Evolutionary conservation across 2,113 vertebrate genomes (phyloP).

Genomic region (Nerophis ophidion): DNA sequence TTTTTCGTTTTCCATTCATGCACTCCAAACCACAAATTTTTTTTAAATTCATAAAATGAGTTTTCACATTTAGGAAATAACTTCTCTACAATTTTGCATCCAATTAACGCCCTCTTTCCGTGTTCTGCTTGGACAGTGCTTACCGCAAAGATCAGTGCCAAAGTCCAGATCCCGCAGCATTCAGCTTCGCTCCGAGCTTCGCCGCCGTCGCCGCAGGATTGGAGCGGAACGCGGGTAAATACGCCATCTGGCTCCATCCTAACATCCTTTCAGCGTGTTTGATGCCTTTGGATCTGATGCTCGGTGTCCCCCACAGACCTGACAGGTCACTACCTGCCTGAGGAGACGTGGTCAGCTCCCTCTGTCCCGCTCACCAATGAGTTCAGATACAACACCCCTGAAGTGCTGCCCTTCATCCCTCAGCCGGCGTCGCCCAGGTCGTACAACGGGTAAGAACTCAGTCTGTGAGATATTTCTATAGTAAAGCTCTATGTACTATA

Average conservation of each 20-base stretch:
- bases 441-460: constrained; percentile 75
- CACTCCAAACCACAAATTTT: not conserved
- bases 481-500: too few species aligned
- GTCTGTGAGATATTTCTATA: not conserved
- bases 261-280: constrained; percentile 25
- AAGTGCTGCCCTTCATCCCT: constrained; percentile 70
- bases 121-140: constrained; percentile 55
- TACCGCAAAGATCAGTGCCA: constrained; percentile 66
- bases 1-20: not conserved
- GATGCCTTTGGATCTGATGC: not conserved
- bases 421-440: constrained; percentile 67
- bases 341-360: constrained; percentile 82
- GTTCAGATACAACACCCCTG: constrained; percentile 84
- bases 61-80: not conserved
- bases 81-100: not conserved
- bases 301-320: constrained; percentile 37
- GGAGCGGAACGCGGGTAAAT: constrained; percentile 80
- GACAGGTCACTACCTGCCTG: constrained; percentile 74
- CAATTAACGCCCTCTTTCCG: not conserved
- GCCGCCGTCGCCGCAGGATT: constrained; percentile 74
- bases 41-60: too few species aligned
- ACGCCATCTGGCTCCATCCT: not conserved
- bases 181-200: constrained; percentile 74
- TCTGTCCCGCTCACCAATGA: constrained; percentile 82
- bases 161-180: constrained; percentile 46